These are phyloP conservation scores for Salvelinus sp. DNA, from an alignment of 2,113 vertebrate species.

Conservation along the genomic window DNA sequence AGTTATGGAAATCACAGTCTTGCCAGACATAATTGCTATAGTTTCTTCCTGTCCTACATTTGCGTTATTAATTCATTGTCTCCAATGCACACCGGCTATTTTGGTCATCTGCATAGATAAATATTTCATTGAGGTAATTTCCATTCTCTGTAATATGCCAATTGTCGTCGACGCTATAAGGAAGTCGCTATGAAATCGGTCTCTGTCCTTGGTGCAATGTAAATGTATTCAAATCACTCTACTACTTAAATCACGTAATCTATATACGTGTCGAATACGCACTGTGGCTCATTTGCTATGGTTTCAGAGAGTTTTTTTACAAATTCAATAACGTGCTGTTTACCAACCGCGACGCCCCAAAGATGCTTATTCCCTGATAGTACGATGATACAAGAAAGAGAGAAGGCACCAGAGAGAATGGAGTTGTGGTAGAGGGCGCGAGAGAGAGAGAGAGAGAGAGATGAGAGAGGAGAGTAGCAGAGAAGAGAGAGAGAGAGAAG, in stretches of 20 bases:
- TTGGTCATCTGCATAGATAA: conserved; percentile 45
- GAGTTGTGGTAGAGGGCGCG: not conserved
- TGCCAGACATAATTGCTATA: conserved; percentile 1
- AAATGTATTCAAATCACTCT: conserved; percentile 47
- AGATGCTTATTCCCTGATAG: no score
- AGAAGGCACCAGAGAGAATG: not conserved
- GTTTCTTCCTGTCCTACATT: conserved; percentile 17
- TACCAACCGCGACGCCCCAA: no score
- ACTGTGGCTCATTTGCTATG: not conserved
- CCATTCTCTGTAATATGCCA: conserved; percentile 47
- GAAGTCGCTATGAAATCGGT: conserved; percentile 42
- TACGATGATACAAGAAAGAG: conserved; percentile 3
- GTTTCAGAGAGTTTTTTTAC: no score
- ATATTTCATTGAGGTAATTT: conserved; percentile 60
- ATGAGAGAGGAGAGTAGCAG: not conserved
- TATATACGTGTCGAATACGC: conserved; percentile 27
- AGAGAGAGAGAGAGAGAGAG: not conserved
- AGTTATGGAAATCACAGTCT: conserved; percentile 13
- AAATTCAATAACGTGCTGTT: no score
- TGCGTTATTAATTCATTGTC: conserved; percentile 43
- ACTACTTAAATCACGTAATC: conserved; percentile 47
- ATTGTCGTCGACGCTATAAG: conserved; percentile 45
- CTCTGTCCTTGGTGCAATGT: conserved; percentile 26
- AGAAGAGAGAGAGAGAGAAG: not conserved
- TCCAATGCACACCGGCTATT: conserved; percentile 42